Percentiles rank a stretch among this genome's conserved stretches.
Conservation (phyloP, 2,113 vertebrate species). For the Colossoma macropomum region DNA sequence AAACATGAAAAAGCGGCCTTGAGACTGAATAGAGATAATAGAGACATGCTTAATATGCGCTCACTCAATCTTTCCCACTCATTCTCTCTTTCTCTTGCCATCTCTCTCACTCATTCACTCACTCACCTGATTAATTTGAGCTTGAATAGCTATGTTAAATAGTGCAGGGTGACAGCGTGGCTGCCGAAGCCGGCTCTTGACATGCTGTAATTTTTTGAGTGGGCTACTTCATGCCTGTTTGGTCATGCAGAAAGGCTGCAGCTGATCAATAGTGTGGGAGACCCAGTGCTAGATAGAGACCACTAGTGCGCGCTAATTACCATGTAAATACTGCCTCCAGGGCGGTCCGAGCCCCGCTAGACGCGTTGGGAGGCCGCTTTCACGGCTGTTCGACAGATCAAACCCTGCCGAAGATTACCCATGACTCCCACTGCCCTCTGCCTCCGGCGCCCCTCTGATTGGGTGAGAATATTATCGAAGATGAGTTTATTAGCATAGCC, state of each 20-base stretch:
- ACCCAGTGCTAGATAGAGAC: conserved; percentile 20
- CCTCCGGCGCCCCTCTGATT: neutral
- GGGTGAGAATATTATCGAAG: conserved; percentile 23
- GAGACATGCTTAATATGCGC: conserved; percentile 3
- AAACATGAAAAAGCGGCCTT: conserved; percentile 20
- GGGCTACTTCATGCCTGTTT: conserved; percentile 35
- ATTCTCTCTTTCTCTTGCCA: conserved; percentile 5
- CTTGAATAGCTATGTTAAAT: conserved; percentile 48
- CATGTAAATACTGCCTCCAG: conserved; percentile 52
- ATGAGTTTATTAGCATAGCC: conserved; percentile 30
- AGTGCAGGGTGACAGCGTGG: conserved; percentile 30
- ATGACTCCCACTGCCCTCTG: conserved; percentile 23
- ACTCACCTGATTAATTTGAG: conserved; percentile 44
- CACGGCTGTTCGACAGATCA: conserved; percentile 42
- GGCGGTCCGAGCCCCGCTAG: neutral
- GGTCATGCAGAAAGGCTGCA: conserved; percentile 47
- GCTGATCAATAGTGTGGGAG: conserved; percentile 21
- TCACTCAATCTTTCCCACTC: neutral
- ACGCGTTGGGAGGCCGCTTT: conserved; percentile 32
- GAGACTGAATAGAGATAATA: conserved; percentile 45
- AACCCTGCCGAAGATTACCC: conserved; percentile 39
- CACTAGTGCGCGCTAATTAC: conserved; percentile 45
- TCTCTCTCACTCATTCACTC: conserved; percentile 8
- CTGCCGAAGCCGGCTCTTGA: conserved; percentile 38
- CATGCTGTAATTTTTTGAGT: conserved; percentile 40